Percentiles rank a stretch among this genome's conserved stretches.
Evolutionary conservation across 2,113 vertebrate genomes (phyloP).

Genomic region (Sminthopsis crassicaudata): DNA sequence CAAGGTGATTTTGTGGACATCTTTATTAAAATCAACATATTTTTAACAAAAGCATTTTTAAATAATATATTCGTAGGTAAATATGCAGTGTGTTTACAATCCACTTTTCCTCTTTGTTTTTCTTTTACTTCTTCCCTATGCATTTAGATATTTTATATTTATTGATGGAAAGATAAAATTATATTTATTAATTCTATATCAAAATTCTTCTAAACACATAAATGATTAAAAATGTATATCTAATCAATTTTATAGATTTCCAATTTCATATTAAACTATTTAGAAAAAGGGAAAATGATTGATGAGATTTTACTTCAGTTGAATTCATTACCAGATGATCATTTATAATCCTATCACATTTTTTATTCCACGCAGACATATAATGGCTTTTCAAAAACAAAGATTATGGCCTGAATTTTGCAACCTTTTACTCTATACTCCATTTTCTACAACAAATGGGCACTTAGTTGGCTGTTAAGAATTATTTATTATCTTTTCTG

Average conservation of each 20-base stretch:
- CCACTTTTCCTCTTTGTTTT: neutral
- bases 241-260: neutral
- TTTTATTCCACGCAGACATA: neutral
- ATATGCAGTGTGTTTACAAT: neutral
- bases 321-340: neutral
- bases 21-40: neutral
- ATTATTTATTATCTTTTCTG: neutral
- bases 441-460: conserved; percentile 2
- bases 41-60: neutral
- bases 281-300: neutral
- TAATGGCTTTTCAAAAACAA: conserved; percentile 10
- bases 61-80: neutral
- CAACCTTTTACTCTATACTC: neutral
- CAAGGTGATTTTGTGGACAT: neutral
- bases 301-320: neutral
- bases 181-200: neutral
- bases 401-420: neutral
- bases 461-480: neutral
- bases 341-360: neutral
- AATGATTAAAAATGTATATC: neutral
- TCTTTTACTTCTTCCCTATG: neutral
- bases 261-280: neutral
- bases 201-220: neutral
- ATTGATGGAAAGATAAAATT: neutral
- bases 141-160: neutral